Percentiles rank a stretch among this genome's conserved stretches.
Evolutionary conservation across 2,797 vertebrate species (phyloP).

Genomic region (Chelon labrosus): DNA sequence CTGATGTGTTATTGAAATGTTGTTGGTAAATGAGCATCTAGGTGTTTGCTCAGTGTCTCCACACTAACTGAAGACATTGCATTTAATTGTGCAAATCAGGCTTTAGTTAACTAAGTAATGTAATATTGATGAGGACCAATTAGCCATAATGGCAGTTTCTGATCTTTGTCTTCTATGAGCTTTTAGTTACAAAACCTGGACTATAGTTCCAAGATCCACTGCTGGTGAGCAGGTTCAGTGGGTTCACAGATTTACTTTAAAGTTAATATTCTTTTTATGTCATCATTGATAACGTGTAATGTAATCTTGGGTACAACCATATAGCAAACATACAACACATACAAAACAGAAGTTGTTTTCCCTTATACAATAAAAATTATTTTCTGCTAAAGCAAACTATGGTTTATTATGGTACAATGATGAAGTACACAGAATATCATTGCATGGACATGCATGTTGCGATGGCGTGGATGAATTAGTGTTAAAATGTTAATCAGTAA

Average conservation of each 20-base stretch:
- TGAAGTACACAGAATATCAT: too few species aligned
- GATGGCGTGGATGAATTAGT: too few species aligned
- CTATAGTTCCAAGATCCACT: constrained; percentile 11
- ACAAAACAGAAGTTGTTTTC: too few species aligned
- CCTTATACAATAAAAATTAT: too few species aligned
- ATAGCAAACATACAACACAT: too few species aligned
- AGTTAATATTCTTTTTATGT: constrained; percentile 2
- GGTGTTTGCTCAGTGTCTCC: constrained; percentile 26
- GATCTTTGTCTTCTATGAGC: constrained; percentile 56
- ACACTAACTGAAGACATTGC: constrained; percentile 30
- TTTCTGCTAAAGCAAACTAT: too few species aligned
- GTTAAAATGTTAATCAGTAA: too few species aligned
- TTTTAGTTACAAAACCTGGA: constrained; percentile 33
- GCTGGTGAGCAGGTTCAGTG: not conserved
- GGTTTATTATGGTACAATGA: too few species aligned
- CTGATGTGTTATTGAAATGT: not conserved
- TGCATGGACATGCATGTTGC: too few species aligned
- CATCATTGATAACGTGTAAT: not conserved
- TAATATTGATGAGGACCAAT: constrained; percentile 71
- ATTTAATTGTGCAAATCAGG: constrained; percentile 62
- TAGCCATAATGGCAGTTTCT: constrained; percentile 61
- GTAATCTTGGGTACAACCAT: too few species aligned
- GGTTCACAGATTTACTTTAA: constrained; percentile 11
- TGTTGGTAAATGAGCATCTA: constrained; percentile 21
- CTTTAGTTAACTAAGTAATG: constrained; percentile 61